Evolutionary conservation across 2,113 vertebrate genomes (phyloP), one percentile per base, ranked within the genome.

Genomic region (Microcebus jonahi): DNA sequence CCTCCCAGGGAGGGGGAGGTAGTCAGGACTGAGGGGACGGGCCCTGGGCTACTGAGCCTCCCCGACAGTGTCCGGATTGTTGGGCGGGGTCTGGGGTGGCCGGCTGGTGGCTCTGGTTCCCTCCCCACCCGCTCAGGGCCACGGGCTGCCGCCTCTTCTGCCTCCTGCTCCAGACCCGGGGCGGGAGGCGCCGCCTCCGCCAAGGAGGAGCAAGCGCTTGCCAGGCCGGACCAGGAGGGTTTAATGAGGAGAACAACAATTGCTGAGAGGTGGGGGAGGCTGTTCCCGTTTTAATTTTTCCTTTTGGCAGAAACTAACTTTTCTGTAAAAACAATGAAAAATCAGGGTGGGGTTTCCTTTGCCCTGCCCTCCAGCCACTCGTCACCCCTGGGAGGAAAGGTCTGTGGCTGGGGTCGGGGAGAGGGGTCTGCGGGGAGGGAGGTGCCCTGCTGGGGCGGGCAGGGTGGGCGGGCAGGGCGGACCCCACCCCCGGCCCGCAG

Each of bases 271-370:
- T 45, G 55, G 42, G 42, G 34, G 12, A 13, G 42, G 42, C 91
- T 83, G 95, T 89, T 98, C 89, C 88, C 81, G 5, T 94, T 88
- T 94, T 48, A 73, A 79, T 92, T 90, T 92, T 97, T 50, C 94
- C 85, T 92, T 94, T 94, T 92, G 96, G 97, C 96, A 97, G 83
- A 96, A 96, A 83, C 59, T 23, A 50, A 79, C 70, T 91, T 96
- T 97, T 98, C 95, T 98, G 59, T 90, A 82, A 90, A 92, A 97
- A 98, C 97, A 98, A 97, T 97, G 97, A 92, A 88, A 95, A 92
- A 27, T 53, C 59, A 53, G 97, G 97, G 97, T 91, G 97, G 97
- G 88, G 95, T 73, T 97, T 97, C 97, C 96, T 75, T 3, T 31
- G 42, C 42, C 42, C 70, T 13, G 4, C 55, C 82, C 73, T 5